Evolutionary conservation across 2,888 invertebrate species (phyloP).

Genomic region (Andrena chrysosceles): DNA sequence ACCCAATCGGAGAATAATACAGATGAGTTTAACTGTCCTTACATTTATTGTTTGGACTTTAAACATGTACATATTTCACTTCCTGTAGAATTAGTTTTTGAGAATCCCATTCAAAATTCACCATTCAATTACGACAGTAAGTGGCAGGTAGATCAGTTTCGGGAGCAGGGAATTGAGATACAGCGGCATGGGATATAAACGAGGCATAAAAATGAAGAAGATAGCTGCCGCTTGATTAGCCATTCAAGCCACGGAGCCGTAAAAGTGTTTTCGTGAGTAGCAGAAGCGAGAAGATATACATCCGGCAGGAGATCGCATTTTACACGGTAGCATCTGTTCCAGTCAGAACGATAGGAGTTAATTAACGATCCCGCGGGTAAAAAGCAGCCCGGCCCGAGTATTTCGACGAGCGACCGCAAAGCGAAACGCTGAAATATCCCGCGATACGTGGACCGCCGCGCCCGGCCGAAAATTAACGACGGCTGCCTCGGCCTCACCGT

Average conservation of each 20-base stretch:
- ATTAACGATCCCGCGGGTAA: slow-evolving; percentile 41
- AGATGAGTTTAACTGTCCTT: background rate
- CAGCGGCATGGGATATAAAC: background rate
- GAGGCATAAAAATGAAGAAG: background rate
- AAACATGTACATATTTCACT: background rate
- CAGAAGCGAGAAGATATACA: background rate
- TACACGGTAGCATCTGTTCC: slow-evolving; percentile 18
- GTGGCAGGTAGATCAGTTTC: too few relatives aligned
- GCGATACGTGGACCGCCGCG: slow-evolving; percentile 3
- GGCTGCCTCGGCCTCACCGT: slow-evolving; percentile 9
- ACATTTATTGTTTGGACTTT: background rate
- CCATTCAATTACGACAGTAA: background rate
- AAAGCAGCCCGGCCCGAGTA: slow-evolving; percentile 22
- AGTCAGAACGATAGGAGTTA: slow-evolving; percentile 36
- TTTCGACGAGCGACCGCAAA: slow-evolving; percentile 44
- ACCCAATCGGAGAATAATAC: background rate
- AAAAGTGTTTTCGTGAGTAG: slow-evolving; percentile 8
- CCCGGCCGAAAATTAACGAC: slow-evolving; percentile 34
- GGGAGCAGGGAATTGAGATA: background rate
- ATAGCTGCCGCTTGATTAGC: background rate
- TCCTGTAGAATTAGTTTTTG: background rate
- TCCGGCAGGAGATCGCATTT: slow-evolving; percentile 6
- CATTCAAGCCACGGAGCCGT: background rate
- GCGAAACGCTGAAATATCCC: slow-evolving; percentile 49
- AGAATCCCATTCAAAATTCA: background rate